Evolutionary conservation across 2,888 invertebrate genomes (phyloP), one percentile per base, ranked within the genome.

Genomic region (Heliconius ethilla): DNA sequence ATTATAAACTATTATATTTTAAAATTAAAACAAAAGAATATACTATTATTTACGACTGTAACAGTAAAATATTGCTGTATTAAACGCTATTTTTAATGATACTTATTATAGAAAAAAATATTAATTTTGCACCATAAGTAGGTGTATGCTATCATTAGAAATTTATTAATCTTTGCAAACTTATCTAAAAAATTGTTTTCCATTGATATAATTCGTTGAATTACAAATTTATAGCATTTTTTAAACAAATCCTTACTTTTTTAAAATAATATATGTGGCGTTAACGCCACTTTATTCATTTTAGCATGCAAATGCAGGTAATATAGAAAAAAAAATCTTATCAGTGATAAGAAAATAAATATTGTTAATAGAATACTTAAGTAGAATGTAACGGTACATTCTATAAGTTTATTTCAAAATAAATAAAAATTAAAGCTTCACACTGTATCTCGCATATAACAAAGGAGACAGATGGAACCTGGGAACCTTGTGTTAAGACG

Each of bases 231-330:
- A 67, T 37, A 1, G 66, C 11, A 63, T 63, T 27, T 27, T 15
- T 27, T 13, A 13, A 33, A 67, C 22, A 33, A 33, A 67, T n/a
- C 33, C 0, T 67, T n/a, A 33, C 22, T 69, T 18, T 55, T 40
- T 6, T 22, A 22, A 51, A 22, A 51, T 51, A 75, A 55, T n/a
- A 33, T 59, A 69, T 37, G 29, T 55, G 55, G 33, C 45, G 70
- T 70, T 51, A 70, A 70, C 10, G 3, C 18, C 5, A 51, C 22
- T 22, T 25, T 51, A 55, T 55, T 13, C n/a, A 15, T 67, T 70
- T 66, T 69, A 22, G 29, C 70, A 70, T 70, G 70, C 70, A 70
- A 70, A 70, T 70, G 22, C 67, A 40, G 67, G n/a, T 69, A 69
- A 40, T 69, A 37, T 25, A 69, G 40, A 7, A 0, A 25, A 67